Conservation (phyloP, 2,797 vertebrate genomes). For the Argyrosomus regius region DNA sequence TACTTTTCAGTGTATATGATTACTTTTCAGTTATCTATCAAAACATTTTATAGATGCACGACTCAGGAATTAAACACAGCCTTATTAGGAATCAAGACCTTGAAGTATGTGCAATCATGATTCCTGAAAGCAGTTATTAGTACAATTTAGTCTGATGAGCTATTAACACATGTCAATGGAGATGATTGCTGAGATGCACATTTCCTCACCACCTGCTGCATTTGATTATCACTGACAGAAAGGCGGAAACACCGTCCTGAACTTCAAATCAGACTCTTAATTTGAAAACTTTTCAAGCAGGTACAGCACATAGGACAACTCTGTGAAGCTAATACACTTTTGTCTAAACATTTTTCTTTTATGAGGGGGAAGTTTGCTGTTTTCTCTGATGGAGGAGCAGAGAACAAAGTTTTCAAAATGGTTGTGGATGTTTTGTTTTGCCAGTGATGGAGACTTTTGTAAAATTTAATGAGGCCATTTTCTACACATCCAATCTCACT, state of each 20-base stretch:
- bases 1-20: slow-evolving; percentile 41
- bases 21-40: slow-evolving; percentile 48
- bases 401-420: slow-evolving; percentile 75
- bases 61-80: slow-evolving; percentile 62
- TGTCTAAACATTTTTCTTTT: slow-evolving; percentile 41
- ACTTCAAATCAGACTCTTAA: slow-evolving; percentile 70
- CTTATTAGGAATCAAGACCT: slow-evolving; percentile 67
- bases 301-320: slow-evolving; percentile 46
- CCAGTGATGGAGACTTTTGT: slow-evolving; percentile 59
- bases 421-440: slow-evolving; percentile 63
- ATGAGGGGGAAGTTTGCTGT: slow-evolving; percentile 45
- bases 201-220: slow-evolving; percentile 87
- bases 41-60: slow-evolving; percentile 57
- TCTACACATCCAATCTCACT: slow-evolving; percentile 59
- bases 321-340: slow-evolving; percentile 7
- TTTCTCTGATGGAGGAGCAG: slow-evolving; percentile 57
- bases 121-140: slow-evolving; percentile 85
- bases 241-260: slow-evolving; percentile 72
- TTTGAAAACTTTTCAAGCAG: slow-evolving; percentile 68
- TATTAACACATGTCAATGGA: slow-evolving; percentile 87
- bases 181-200: slow-evolving; percentile 86
- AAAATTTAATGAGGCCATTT: slow-evolving; percentile 75
- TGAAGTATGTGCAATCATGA: slow-evolving; percentile 83
- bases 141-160: slow-evolving; percentile 89
- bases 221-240: slow-evolving; percentile 80